Base-by-base conservation (phyloP, 2,113 vertebrate species). In the Campylomormyrus tamandua region DNA sequence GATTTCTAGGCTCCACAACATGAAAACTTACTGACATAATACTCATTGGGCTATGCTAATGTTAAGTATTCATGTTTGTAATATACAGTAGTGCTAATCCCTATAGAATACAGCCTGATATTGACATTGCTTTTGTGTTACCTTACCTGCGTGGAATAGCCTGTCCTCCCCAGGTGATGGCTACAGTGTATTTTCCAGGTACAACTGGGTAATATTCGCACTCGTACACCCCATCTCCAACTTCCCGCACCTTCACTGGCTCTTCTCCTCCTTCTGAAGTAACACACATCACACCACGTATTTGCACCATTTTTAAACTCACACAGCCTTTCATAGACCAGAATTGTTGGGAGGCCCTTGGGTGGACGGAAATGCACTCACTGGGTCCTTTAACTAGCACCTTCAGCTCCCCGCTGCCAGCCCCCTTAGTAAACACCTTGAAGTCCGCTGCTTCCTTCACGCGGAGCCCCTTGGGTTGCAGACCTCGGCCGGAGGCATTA, bases 391-490 rank as follows among this genome's bases (percentile, higher is more conserved):
- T 98, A 91, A 99, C 94, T 0, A 95, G 94, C 91, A 99, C 97
- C 56, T 96, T 96, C 88, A 99, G 95, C 10, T 97, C 96, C 24
- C 98, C 98, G 0, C 95, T 98, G 95, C 98, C 98, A 0, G 98
- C 98, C 9, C 98, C 98, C 94, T 98, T 98, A 48, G 98, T 99
- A 95, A 97, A 96, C 74, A 99, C 98, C 93, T 96, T 97, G 95
- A 99, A 99, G 94, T 98, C 98, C 0, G 98, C 98, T 91, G 96
- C 95, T 87, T 99, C 98, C 91, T 98, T 98, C 66, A 98, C 97
- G 15, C 98, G 96, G 21, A 99, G 95, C 0, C 98, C 98, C 94
- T 98, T 99, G n/a, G 98, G 97, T 95, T 99, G 98, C 86, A 99
- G 96, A 70, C 98, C 98, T 56, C 98, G 94, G 62, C 98, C 98